Evolutionary conservation across 2,888 invertebrate species (phyloP), one percentile per base, ranked within the genome.

Genomic region (Candidula unifasciata): DNA sequence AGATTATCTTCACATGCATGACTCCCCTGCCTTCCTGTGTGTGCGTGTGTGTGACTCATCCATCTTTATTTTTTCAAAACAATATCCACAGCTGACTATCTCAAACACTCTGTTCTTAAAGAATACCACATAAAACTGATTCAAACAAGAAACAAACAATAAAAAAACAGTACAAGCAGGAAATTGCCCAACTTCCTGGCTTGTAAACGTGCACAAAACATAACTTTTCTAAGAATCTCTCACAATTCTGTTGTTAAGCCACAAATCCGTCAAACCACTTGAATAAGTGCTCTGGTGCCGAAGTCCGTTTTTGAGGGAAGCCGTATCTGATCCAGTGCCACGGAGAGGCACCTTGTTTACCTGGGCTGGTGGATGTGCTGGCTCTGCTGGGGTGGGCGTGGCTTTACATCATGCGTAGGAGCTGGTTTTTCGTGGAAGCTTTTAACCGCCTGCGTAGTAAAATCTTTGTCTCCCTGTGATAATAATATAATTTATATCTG

Each of bases 401-500:
- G 96, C 92, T 91, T 95, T 83, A 93, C 92, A 71, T 95, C 95
- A 87, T 95, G 95, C 80, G 95, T 95, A 82, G 98, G 96, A 76
- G 96, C 95, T 80, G 96, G 96, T 94, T 97, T 95, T 94, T 97
- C 96, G 92, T 98, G 96, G 94, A 96, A 94, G 94, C 95, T 95
- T 92, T 97, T 97, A 0, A 97, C 96, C 0, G 98, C 97, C 92
- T 97, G 97, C 0, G 96, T 96, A 30, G 97, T 96, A 93, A 97
- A 98, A 94, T 98, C 98, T 13, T 96, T 96, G 90, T 97, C 96
- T 52, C 97, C 97, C 93, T 94, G 87, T 27, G 18, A 16, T 54
- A 74, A 54, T 44, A 44, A 44, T 13, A n/a, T n/a, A n/a, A n/a
- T n/a, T n/a, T n/a, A n/a, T n/a, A n/a, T n/a, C n/a, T n/a, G n/a